Conservation (phyloP, 2,113 vertebrate species). For the Aleadryas rufinucha region DNA sequence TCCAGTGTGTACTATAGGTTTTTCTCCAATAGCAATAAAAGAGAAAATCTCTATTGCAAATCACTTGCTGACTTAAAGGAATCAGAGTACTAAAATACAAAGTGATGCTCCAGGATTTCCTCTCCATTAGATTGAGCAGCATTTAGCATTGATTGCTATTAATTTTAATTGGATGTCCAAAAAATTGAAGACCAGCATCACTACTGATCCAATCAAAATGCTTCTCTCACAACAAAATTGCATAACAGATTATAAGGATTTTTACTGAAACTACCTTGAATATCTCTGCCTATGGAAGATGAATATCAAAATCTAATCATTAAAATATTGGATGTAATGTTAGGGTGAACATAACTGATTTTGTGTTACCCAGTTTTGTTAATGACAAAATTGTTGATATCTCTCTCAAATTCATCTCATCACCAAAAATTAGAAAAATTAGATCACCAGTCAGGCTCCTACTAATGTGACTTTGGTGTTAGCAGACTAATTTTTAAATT, state of each 20-base stretch:
- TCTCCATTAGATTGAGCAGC: background rate
- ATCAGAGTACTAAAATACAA: background rate
- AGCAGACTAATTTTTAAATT: background rate
- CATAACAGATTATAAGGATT: background rate
- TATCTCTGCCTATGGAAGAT: background rate
- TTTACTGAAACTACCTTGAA: background rate
- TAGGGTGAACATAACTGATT: background rate
- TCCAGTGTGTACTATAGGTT: background rate
- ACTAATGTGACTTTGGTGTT: background rate
- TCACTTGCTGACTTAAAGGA: background rate
- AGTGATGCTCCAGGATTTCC: background rate
- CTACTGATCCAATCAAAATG: background rate
- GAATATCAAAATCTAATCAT: background rate
- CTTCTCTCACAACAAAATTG: background rate
- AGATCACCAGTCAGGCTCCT: background rate
- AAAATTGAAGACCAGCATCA: background rate
- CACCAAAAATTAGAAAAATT: background rate
- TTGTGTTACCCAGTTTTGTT: background rate
- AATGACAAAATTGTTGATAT: background rate
- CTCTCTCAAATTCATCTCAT: background rate
- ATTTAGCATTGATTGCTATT: background rate
- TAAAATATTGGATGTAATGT: background rate
- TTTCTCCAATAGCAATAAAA: background rate
- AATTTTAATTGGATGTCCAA: background rate
- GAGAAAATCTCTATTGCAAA: background rate